phyloP scores from a whole-genome alignment of 2,888 invertebrate genomes.

The Volucella inanis region DNA sequence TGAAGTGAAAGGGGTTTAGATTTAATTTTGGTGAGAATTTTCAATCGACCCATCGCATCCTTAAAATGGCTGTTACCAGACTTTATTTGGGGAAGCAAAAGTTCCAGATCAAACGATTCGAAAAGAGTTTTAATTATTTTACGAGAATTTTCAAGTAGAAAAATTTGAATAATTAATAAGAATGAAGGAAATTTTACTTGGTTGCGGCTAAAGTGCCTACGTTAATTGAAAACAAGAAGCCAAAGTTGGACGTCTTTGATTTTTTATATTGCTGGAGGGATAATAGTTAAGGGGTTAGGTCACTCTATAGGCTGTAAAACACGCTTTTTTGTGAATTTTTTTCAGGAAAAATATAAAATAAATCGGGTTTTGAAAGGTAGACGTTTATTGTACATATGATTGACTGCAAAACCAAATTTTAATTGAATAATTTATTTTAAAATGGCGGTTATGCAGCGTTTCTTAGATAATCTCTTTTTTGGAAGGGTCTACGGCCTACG shows the following conservation, averaged over 20 bases:
- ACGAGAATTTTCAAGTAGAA: constrained; percentile 5
- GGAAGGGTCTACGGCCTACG: too few relatives aligned
- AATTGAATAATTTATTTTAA: too few relatives aligned
- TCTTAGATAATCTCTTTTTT: too few relatives aligned
- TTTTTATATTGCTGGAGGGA: not conserved
- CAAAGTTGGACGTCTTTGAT: not conserved
- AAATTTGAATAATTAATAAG: constrained; percentile 48
- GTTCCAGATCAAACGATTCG: not conserved
- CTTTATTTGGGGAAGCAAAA: constrained; percentile 16
- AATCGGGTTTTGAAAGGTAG: too few relatives aligned
- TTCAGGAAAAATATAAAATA: too few relatives aligned
- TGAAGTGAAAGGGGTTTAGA: not conserved
- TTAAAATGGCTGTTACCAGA: constrained; percentile 20
- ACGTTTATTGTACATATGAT: too few relatives aligned
- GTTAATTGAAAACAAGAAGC: constrained; percentile 10
- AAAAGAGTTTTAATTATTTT: constrained; percentile 45
- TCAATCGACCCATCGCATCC: constrained; percentile 9
- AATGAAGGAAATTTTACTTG: constrained; percentile 4
- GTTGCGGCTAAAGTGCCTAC: not conserved
- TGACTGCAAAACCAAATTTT: too few relatives aligned
- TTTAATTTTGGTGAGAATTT: constrained; percentile 47
- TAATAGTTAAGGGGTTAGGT: too few relatives aligned
- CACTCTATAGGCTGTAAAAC: too few relatives aligned
- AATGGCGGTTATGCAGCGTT: too few relatives aligned
- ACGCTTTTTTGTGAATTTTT: too few relatives aligned